Conservation (phyloP, 2,888 invertebrate genomes). For the Zhengitettix transpicula region DNA sequence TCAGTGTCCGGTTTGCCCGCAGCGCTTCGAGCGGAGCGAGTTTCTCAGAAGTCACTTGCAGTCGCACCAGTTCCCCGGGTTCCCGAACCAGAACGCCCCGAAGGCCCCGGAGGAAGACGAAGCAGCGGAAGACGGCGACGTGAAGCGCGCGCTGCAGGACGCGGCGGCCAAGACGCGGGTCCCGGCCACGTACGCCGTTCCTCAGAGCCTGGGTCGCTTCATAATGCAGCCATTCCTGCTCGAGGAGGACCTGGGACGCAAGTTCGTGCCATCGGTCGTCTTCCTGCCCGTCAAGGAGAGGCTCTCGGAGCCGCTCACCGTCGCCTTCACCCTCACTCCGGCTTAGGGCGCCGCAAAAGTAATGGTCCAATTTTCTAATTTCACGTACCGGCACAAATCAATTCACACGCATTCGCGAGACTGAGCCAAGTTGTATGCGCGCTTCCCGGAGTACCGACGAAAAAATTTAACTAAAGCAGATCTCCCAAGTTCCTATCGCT, state of each 20-base stretch:
- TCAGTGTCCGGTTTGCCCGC: slow-evolving; percentile 43
- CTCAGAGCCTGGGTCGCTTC: slow-evolving; percentile 34
- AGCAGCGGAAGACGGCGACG: slow-evolving; percentile 17
- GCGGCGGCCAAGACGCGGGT: slow-evolving; percentile 35
- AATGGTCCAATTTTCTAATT: slow-evolving; percentile 18
- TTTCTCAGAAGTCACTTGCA: slow-evolving; percentile 44
- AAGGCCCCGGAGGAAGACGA: slow-evolving; percentile 11
- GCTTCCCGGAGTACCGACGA: slow-evolving; percentile 13
- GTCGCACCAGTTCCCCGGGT: slow-evolving; percentile 33
- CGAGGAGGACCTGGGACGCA: slow-evolving; percentile 41
- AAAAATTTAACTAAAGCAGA: slow-evolving; percentile 11
- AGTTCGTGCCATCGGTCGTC: slow-evolving; percentile 80
- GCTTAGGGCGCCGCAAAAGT: slow-evolving; percentile 50
- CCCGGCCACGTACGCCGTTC: slow-evolving; percentile 48
- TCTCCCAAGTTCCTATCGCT: slow-evolving; percentile 15
- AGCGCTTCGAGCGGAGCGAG: slow-evolving; percentile 37
- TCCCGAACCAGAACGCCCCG: slow-evolving; percentile 16
- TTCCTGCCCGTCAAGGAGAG: slow-evolving; percentile 85
- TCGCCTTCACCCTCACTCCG: slow-evolving; percentile 86
- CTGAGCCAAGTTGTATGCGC: slow-evolving; percentile 13
- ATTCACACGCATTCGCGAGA: slow-evolving; percentile 6
- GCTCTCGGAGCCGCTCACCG: slow-evolving; percentile 69
- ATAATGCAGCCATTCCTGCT: slow-evolving; percentile 89
- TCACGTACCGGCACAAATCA: slow-evolving; percentile 11
- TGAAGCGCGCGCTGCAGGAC: slow-evolving; percentile 30